Conservation (phyloP, 2,797 vertebrate species). For the Halcyon badia region DNA sequence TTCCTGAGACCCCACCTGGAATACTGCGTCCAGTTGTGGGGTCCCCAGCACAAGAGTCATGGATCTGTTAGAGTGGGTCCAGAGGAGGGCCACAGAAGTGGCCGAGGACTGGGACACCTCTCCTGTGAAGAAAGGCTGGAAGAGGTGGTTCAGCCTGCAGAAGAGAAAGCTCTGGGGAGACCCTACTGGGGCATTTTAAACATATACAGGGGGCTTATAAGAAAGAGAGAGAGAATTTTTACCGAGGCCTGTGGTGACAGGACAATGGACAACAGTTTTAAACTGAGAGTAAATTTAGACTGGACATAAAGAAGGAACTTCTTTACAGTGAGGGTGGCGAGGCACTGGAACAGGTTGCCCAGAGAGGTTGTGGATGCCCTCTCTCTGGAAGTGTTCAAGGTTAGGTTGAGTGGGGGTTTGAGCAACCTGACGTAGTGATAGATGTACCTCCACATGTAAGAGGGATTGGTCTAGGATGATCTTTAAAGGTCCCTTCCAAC, state of each 20-base stretch:
- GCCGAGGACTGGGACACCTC: not conserved
- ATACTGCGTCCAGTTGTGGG: not conserved
- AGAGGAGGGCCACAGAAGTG: not conserved
- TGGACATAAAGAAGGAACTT: not conserved
- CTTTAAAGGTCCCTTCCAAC: not conserved
- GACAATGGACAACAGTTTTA: not conserved
- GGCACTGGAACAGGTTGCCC: not conserved
- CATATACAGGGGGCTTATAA: not conserved
- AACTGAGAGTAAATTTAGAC: not conserved
- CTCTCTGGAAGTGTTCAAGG: not conserved
- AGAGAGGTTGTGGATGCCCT: not conserved
- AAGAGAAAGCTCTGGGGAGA: not conserved
- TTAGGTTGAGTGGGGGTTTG: not conserved
- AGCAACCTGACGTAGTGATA: not conserved
- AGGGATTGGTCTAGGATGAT: not conserved
- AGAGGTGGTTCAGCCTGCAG: not conserved
- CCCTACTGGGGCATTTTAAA: not conserved
- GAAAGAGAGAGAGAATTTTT: not conserved
- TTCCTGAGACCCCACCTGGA: not conserved
- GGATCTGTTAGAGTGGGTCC: not conserved
- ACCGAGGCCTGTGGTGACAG: not conserved
- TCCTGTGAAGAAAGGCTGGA: not conserved
- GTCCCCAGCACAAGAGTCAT: not conserved
- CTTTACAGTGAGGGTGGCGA: not conserved
- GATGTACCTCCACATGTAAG: not conserved